Evolutionary conservation across 1,140 invertebrate genomes (phyloP).

Genomic region (Drosophila athabasca): DNA sequence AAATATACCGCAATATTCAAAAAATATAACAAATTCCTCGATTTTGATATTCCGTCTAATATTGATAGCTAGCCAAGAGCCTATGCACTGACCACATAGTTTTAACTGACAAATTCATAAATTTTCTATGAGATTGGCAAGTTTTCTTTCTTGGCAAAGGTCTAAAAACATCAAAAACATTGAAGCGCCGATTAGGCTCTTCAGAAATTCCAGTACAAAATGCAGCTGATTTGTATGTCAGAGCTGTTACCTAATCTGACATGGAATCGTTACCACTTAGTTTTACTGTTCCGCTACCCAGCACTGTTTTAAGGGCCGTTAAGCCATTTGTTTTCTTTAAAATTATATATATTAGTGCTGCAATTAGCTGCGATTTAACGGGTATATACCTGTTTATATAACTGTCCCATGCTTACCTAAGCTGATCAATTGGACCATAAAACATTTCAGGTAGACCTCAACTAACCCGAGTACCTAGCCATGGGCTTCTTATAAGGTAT

Average conservation of each 20-base stretch:
- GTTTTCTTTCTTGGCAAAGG: too few species aligned
- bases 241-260: slow-evolving; percentile 1
- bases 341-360: neutral
- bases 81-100: too few species aligned
- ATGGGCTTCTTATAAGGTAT: slow-evolving; percentile 16
- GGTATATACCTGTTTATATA: too few species aligned
- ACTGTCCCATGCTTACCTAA: neutral
- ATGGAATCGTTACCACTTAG: neutral
- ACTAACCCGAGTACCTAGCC: neutral
- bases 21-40: too few species aligned
- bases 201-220: slow-evolving; percentile 6
- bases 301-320: neutral
- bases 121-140: too few species aligned
- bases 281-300: neutral
- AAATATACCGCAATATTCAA: too few species aligned
- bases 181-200: too few species aligned
- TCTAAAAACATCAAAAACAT: too few species aligned
- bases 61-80: too few species aligned
- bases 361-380: too few species aligned
- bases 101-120: too few species aligned
- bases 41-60: neutral
- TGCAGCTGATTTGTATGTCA: slow-evolving; percentile 13
- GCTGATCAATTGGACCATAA: neutral
- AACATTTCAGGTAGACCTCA: neutral
- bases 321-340: neutral